Conservation (phyloP, 2,113 vertebrate genomes). For the Apaloderma vittatum region DNA sequence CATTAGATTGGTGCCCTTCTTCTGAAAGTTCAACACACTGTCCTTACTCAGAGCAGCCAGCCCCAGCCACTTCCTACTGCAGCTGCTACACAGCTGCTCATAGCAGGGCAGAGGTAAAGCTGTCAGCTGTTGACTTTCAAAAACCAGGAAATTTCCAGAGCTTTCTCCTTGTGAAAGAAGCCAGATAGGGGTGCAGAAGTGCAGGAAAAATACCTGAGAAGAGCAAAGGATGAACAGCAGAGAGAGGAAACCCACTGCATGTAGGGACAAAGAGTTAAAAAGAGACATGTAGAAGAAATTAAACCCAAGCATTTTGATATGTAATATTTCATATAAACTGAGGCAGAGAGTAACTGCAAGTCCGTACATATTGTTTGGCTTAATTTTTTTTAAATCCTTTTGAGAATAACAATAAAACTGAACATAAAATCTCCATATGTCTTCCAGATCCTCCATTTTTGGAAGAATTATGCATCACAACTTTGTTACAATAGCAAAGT, state of each 20-base stretch:
- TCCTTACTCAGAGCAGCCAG: neutral
- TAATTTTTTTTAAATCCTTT: neutral
- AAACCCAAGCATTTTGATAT: neutral
- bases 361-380: neutral
- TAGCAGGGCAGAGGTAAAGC: neutral
- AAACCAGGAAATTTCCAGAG: neutral
- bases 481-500: neutral
- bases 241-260: neutral
- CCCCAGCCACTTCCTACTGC: neutral
- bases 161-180: neutral
- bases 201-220: neutral
- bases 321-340: neutral
- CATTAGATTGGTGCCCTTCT: neutral
- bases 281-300: rapidly evolving
- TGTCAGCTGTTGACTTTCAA: neutral
- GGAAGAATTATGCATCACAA: neutral
- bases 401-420: neutral
- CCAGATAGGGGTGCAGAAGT: neutral
- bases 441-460: neutral
- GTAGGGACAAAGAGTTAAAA: rapidly evolving
- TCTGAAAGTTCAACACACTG: neutral
- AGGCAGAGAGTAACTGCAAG: neutral
- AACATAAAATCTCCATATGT: neutral
- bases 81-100: neutral
- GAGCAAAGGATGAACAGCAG: neutral